Percentiles rank a stretch among this genome's conserved stretches.
Conservation (phyloP, 2,888 invertebrate species). For the Dicyrtoma fusca region DNA sequence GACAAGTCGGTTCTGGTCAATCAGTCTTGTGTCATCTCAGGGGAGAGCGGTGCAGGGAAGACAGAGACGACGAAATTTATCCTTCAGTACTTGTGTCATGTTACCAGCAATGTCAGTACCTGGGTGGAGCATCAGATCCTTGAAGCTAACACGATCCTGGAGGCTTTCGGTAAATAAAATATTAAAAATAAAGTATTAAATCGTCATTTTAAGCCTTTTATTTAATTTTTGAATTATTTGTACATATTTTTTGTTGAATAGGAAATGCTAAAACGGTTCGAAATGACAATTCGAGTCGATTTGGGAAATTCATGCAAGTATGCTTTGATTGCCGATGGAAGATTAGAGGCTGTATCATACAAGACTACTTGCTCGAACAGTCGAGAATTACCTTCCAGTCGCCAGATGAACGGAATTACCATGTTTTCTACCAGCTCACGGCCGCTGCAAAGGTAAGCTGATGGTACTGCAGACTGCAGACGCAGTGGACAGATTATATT, state of each 20-base stretch:
- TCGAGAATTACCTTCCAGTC: constrained; percentile 89
- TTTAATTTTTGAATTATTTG: too few relatives aligned
- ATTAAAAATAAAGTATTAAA: neutral
- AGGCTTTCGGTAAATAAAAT: constrained; percentile 77
- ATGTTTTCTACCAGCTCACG: constrained; percentile 88
- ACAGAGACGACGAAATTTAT: constrained; percentile 92
- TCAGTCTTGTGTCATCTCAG: constrained; percentile 84
- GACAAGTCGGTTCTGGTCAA: constrained; percentile 57
- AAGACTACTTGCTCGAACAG: constrained; percentile 87
- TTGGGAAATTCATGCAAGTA: constrained; percentile 95
- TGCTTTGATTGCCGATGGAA: constrained; percentile 86
- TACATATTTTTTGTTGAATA: too few relatives aligned
- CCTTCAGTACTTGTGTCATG: constrained; percentile 86
- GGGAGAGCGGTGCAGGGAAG: constrained; percentile 80
- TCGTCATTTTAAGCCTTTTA: neutral
- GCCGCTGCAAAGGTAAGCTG: constrained; percentile 80
- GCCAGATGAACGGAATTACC: constrained; percentile 84
- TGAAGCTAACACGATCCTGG: constrained; percentile 89
- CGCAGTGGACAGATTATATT: too few relatives aligned
- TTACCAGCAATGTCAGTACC: constrained; percentile 78
- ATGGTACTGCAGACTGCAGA: too few relatives aligned
- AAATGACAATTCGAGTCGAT: constrained; percentile 90
- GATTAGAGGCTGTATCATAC: constrained; percentile 87
- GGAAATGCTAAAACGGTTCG: constrained; percentile 92
- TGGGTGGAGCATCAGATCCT: constrained; percentile 97